Evolutionary conservation across 2,888 invertebrate genomes (phyloP), one percentile per base, ranked within the genome.

Genomic region (Aromia moschata): DNA sequence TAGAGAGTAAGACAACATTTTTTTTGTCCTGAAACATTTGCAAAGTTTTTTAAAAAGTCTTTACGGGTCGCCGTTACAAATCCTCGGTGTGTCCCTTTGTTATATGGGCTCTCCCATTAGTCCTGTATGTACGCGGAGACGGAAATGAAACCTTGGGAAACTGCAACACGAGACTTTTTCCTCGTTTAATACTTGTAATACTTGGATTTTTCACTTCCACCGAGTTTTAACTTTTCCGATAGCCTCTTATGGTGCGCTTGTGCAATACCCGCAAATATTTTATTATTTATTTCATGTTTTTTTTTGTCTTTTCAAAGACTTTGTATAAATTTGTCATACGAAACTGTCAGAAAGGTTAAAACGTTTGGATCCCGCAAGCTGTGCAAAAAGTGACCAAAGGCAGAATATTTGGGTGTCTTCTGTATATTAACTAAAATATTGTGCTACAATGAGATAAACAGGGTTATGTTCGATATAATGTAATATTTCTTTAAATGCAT

Each of bases 1-100:
- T 77, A 76, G 73, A 64, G 68, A 68, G 70, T 74, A 75, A 76
- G 71, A 70, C 69, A 74, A 72, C 71, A 66, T 68, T 60, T 53
- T 59, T 64, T 67, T 65, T 59, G 60, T 58, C 58, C 60, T 59
- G 58, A 56, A 63, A 53, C 25, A 46, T 56, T 47, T 56, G 46
- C 68, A 58, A 57, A 63, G 69, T 72, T 70, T 68, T 69, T 69
- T 49, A 54, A 60, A 45, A 44, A 54, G 18, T 20, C 37, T 20
- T 25, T 17, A 25, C 10, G 30, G 18, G 49, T 18, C 49, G 25
- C 36, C 16, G 49, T 20, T 38, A 25, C 49, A 49, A 15, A 37
- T 20, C 11, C 18, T n/a, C 10, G 12, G 18, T n/a, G 3, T 47
- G 36, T 18, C n/a, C 33, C 11, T 9, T 49, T 49, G 49, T 38